Conservation (phyloP, 2,113 vertebrate genomes). For the Tragelaphus buxtoni region DNA sequence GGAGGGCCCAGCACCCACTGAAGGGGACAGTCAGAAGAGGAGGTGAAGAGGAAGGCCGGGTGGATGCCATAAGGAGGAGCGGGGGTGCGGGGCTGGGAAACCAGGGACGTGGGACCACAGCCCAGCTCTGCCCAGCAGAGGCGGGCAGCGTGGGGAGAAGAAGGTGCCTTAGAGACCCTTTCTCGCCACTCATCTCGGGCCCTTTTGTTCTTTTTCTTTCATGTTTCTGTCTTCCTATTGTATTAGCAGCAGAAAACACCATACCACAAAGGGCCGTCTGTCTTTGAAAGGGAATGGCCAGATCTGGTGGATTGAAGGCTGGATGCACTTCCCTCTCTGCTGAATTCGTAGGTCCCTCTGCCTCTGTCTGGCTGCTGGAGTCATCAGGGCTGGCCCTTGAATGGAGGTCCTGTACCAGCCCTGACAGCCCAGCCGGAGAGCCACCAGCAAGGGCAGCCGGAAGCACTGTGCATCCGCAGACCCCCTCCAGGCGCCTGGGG, state of each 20-base stretch:
- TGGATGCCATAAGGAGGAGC: neutral
- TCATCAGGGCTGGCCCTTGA: neutral
- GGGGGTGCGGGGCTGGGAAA: neutral
- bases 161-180: neutral
- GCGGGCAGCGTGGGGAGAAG: neutral
- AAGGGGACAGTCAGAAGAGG: neutral
- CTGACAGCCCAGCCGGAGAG: neutral
- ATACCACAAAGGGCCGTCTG: neutral
- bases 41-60: neutral
- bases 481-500: too few relatives aligned
- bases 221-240: neutral
- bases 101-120: neutral
- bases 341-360: neutral
- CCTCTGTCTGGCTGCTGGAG: neutral
- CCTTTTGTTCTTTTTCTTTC: neutral
- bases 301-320: neutral
- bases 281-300: neutral
- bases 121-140: neutral
- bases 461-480: fast-evolving
- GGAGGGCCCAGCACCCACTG: neutral
- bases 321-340: neutral
- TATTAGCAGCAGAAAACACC: constrained; percentile 1
- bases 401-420: neutral
- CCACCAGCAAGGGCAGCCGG: neutral
- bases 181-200: neutral